Evolutionary conservation across 35 echinoderm and acorn worm species (phyloP).

Genomic region (Strongylocentrotus purpuratus): DNA sequence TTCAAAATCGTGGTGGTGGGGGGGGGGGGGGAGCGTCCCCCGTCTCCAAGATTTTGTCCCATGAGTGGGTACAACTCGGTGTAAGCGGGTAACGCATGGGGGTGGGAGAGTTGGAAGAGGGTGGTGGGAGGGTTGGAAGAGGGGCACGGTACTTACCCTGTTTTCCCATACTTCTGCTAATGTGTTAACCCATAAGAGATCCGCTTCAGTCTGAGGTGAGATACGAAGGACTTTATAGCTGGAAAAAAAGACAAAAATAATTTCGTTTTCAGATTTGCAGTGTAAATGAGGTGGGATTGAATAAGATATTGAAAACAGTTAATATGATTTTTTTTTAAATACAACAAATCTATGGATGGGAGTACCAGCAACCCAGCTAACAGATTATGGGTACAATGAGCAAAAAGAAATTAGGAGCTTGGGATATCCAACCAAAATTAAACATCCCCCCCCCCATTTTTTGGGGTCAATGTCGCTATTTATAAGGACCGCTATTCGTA

Average conservation of each 20-base stretch:
- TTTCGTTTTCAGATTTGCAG: not conserved
- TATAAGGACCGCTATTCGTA: no score
- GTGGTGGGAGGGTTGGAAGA: not conserved
- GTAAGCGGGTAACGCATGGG: not conserved
- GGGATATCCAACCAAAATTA: no score
- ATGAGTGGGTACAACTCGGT: not conserved
- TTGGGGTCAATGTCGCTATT: no score
- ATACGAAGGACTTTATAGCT: constrained; percentile 45
- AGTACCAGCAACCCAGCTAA: no score
- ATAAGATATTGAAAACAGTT: not conserved
- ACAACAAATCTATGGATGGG: no score
- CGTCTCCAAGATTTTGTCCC: not conserved
- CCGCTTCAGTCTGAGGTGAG: not conserved
- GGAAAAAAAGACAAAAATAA: not conserved
- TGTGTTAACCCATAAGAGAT: constrained; percentile 22
- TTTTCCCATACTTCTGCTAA: constrained; percentile 9
- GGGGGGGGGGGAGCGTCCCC: no score
- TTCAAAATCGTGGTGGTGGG: no score
- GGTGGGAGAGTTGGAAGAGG: not conserved
- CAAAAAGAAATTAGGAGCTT: no score
- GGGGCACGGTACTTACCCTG: constrained; percentile 5
- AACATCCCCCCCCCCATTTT: no score
- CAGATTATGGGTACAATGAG: no score
- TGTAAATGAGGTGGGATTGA: no score
- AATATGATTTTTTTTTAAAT: no score